Conservation (phyloP, 2,888 invertebrate genomes). For the Cerastoderma edule region DNA sequence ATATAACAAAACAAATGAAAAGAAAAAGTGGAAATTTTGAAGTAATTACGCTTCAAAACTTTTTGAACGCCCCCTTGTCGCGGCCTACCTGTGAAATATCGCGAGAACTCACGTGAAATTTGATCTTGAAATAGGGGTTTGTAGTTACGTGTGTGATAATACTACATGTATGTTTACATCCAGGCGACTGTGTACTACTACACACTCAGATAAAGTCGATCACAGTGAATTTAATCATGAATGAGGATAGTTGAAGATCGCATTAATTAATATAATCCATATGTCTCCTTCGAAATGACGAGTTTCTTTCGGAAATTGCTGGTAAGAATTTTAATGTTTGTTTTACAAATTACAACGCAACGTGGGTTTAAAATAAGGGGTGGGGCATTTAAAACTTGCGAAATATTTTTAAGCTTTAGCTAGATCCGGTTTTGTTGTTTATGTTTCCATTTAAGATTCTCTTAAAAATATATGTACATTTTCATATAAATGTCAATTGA, state of each 20-base stretch:
- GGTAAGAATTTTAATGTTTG: background rate
- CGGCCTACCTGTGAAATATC: constrained; percentile 5
- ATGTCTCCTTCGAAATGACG: constrained; percentile 12
- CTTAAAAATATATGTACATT: background rate
- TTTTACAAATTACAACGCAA: constrained; percentile 5
- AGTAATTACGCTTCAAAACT: too few species aligned
- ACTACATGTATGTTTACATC: constrained; percentile 17
- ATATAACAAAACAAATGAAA: too few species aligned
- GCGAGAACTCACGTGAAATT: constrained; percentile 16
- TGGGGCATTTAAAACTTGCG: background rate
- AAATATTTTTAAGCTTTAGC: background rate
- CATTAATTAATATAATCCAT: background rate
- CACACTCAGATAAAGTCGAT: background rate
- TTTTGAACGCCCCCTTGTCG: too few species aligned
- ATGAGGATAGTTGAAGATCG: constrained; percentile 2
- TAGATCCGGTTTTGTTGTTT: background rate
- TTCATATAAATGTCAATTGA: background rate
- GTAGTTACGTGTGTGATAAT: constrained; percentile 13
- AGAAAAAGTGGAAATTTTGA: too few species aligned
- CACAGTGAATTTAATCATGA: background rate
- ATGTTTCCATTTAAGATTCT: background rate
- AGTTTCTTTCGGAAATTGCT: background rate
- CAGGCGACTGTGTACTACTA: background rate
- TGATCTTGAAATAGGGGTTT: constrained; percentile 8
- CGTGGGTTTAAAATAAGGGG: background rate